Base-by-base conservation (phyloP, 2,113 vertebrate species). In the Glaucomys volans region DNA sequence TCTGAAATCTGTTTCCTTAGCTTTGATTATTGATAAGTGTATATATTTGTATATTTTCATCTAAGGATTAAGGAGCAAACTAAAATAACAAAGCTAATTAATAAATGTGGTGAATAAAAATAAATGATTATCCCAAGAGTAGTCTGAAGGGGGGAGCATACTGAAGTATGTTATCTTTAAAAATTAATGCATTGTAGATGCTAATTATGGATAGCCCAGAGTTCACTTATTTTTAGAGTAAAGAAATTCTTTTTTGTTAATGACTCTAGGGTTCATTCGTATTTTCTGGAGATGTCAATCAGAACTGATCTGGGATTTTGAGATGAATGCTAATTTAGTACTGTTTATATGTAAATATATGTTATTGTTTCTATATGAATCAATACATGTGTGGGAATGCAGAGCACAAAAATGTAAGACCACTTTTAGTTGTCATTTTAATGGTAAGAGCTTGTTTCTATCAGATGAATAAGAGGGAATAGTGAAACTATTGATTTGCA, bases 151-250 rank as follows among this genome's bases (percentile, higher is more conserved):
- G 30, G 35, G 8, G 16, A 44, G 1, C 16, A 6, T 67, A 32
- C 2, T 72, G 35, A 85, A 42, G 30, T 62, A 79, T 52, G 20
- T 82, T 72, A 81, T 76, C 44, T 94, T 64, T 62, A 85, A 92
- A 59, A 95, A 71, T 89, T 91, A 91, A 32, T 83, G 80, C 9
- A 79, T 37, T 79, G 30, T 32, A 74, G 44, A 86, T 71, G 16
- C 3, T 87, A 26, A 64, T 86, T 94, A 84, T 82, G 87, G 28
- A 75, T 87, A 87, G 4, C 47, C 50, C 35, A 54, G 37, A 59
- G 26, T 79, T 88, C 8, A 76, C 66, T 83, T 88, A 81, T 67
- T 64, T 95, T 83, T 84, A 93, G 32, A 81, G 13, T 40, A 84
- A 85, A 85, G 32, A 64, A 75, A 69, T 20, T 50, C 4, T 35